Evolutionary conservation across 2,888 invertebrate genomes (phyloP), one percentile per base, ranked within the genome.

Genomic region (Sipha maydis): DNA sequence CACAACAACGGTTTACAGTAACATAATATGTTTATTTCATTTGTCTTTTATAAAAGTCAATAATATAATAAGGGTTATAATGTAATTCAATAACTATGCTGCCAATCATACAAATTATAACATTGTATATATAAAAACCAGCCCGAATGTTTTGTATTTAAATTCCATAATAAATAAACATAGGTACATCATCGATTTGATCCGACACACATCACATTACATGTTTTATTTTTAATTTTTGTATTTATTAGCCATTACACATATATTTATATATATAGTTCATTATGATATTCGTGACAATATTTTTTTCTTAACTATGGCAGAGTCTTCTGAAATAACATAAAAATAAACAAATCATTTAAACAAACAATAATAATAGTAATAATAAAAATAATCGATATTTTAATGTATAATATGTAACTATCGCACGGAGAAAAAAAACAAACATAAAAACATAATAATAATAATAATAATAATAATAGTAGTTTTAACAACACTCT

Each of bases 21-120:
- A 85, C 85, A 85, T 85, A 69, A 78, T 83, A 83, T 69, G 78
- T 85, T 85, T 85, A 85, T 85, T 85, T 78, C 67, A 25, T 78
- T 85, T 85, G 85, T 85, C 54, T 85, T 85, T 85, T 85, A 85
- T 78, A 85, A 85, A 85, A 85, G 34, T 85, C 78, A 85, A 69
- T 85, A 61, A 67, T 85, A 83, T 77, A 85, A 78, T 85, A 78
- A 78, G 69, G 78, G 71, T 85, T 85, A 85, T 85, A 67, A 85
- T 85, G 78, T 85, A 48, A 85, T 85, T 67, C 77, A 78, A 76
- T 85, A 85, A 77, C 69, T 77, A 78, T 83, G 41, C 34, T 38
- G 73, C 38, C 34, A 31, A 77, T 78, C 69, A 71, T 71, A 71
- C 78, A 78, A 48, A 54, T 78, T 78, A 25, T 61, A 54, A 77